Base-by-base conservation (phyloP, 2,888 invertebrate species). In the Cloeon dipterum region DNA sequence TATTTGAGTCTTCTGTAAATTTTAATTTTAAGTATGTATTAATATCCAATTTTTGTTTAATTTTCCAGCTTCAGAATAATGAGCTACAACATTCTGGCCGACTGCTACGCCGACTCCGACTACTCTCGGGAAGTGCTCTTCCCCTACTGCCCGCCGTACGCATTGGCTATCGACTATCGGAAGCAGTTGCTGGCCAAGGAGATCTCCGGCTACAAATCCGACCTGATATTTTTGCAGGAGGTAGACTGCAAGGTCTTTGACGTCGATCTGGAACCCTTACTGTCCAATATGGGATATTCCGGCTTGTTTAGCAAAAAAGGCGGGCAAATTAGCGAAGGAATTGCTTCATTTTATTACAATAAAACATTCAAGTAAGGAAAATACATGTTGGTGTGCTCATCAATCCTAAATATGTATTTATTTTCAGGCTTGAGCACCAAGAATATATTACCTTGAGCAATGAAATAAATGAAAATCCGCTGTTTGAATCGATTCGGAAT, bases 191-290 rank as follows among this genome's bases (percentile, higher is more conserved):
- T 88, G 39, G 49, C 82, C 4, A 83, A 82, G 52, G 93, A 94
- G 62, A 54, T 86, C 42, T 51, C 66, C 49, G 82, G 85, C n/a
- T 93, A 86, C 52, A 79, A 91, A 59, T 71, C 74, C 26, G 93
- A 94, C 54, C 60, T 94, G 36, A 61, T 89, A 37, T 91, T 91
- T 47, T 61, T 94, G 11, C 93, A 94, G 66, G 94, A 94, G 65
- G 85, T 91, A 0, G 93, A 94, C 53, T 53, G 52, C 10, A 78
- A 74, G 58, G 62, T 88, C 34, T 89, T 75, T 55, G 57, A 67
- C 5, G 51, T 63, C 42, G 77, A 75, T 49, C 60, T 89, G 19
- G 48, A 52, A 26, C 68, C 71, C 3, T 57, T 70, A 20, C 55
- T 89, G 10, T 51, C 56, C 14, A 49, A 54, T 3, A 48, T 64